Evolutionary conservation across 2,888 invertebrate genomes (phyloP).

Genomic region (Hylaea fasciaria): DNA sequence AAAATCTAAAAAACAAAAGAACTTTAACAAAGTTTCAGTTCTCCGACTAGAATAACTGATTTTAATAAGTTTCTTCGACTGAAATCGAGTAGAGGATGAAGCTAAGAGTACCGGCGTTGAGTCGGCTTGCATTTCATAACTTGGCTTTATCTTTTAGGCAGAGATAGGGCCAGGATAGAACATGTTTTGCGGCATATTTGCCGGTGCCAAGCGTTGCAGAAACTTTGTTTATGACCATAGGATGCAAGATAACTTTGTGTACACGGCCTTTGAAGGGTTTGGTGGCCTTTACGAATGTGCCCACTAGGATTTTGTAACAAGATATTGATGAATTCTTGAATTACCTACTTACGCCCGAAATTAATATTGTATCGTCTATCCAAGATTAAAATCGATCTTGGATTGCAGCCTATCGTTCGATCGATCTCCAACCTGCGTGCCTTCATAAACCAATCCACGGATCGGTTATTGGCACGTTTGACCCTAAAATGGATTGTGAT

Average conservation of each 20-base stretch:
- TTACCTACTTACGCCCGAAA: conserved; percentile 2
- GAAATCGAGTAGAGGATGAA: not conserved
- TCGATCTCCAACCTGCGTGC: no score
- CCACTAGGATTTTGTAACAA: conserved; percentile 17
- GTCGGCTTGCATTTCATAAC: conserved; percentile 31
- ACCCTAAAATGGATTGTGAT: no score
- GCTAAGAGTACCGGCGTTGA: not conserved
- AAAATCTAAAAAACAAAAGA: no score
- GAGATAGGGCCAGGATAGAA: conserved; percentile 30
- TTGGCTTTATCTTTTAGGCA: conserved; percentile 31
- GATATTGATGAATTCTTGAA: conserved; percentile 10
- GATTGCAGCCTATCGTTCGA: no score
- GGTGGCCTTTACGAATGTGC: conserved; percentile 26
- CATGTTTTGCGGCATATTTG: conserved; percentile 33
- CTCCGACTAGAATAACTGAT: no score
- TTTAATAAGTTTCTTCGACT: no score
- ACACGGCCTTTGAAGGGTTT: conserved; percentile 27
- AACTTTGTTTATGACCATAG: conserved; percentile 30
- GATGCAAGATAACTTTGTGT: conserved; percentile 30
- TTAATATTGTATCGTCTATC: no score
- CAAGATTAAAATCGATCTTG: no score
- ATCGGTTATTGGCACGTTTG: no score
- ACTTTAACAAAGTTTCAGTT: no score
- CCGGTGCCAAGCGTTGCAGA: conserved; percentile 26
- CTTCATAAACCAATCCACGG: no score